Conservation (phyloP, 1,140 invertebrate genomes). For the Ooceraea biroi region DNA sequence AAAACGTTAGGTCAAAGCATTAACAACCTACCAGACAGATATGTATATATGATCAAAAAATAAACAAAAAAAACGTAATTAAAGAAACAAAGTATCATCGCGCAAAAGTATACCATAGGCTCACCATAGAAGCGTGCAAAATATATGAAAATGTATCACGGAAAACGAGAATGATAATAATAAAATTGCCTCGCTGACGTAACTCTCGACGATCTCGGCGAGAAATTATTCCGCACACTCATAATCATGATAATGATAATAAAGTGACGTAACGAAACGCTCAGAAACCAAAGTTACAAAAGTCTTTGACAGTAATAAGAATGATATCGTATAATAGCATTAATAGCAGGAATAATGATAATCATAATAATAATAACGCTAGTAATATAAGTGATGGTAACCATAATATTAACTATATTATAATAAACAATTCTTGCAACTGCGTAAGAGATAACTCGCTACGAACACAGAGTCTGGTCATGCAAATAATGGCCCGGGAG, state of each 20-base stretch:
- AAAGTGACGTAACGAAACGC: conserved; percentile 12
- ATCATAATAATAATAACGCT: conserved; percentile 63
- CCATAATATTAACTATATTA: conserved; percentile 60
- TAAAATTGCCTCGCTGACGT: neutral
- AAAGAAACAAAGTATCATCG: conserved; percentile 62
- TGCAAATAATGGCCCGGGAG: conserved; percentile 86
- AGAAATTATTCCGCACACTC: conserved; percentile 19
- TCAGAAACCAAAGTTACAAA: conserved; percentile 46
- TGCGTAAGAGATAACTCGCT: conserved; percentile 85
- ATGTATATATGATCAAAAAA: conserved; percentile 49
- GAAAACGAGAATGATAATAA: conserved; percentile 1
- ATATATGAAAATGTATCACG: conserved; percentile 62
- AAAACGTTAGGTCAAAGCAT: conserved; percentile 83
- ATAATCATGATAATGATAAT: conserved; percentile 50
- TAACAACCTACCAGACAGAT: conserved; percentile 84
- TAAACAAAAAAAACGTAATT: conserved; percentile 62
- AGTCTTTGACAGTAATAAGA: conserved; percentile 31
- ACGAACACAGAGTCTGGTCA: conserved; percentile 86
- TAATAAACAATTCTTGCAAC: conserved; percentile 82
- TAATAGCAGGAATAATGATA: conserved; percentile 69
- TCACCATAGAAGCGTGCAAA: conserved; percentile 85
- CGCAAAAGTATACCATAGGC: conserved; percentile 77
- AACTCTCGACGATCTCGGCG: conserved; percentile 34
- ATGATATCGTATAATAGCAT: conserved; percentile 59
- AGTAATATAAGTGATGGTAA: conserved; percentile 79